These are phyloP conservation scores for pig (Sus scrofa) DNA, from an alignment of 2,113 vertebrate genomes.

Conservation along the genomic window T2T-Sscrofa CM000829.6:51283001-51283500, in stretches of 20 bases:
- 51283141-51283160: background rate
- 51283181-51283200: background rate
- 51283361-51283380: background rate
- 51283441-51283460: background rate
- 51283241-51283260: background rate
- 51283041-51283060: background rate
- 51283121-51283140: background rate
- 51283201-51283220: background rate
- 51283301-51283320: background rate
- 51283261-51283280: background rate
- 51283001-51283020: background rate
- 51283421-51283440: background rate
- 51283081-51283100: background rate
- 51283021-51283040: background rate
- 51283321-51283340: background rate
- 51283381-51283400: background rate
- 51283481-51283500: background rate
- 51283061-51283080: rapidly evolving
- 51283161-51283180: rapidly evolving
- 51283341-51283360: background rate
- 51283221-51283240: background rate
- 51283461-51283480: background rate
- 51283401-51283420: background rate
- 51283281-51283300: background rate
- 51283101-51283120: background rate